phyloP scores from a whole-genome alignment of 2,113 vertebrate genomes.

The Willisornis vidua region DNA sequence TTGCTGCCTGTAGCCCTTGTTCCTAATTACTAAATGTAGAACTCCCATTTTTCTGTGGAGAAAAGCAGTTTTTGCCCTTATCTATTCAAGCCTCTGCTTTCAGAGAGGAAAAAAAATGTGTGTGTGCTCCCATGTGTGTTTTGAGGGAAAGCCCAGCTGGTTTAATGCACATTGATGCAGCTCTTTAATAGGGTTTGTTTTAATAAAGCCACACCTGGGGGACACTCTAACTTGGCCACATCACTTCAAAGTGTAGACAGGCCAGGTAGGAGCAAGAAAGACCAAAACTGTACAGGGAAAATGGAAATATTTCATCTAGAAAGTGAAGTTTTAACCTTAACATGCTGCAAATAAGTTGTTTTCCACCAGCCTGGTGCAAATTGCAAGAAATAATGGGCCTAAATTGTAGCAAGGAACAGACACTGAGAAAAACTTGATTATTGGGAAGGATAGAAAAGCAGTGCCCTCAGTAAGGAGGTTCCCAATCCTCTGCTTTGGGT shows the following conservation, averaged over 20 bases:
- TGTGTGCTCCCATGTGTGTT: background rate
- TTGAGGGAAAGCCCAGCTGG: background rate
- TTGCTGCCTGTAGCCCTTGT: background rate
- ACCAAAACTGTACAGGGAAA: background rate
- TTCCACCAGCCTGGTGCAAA: background rate
- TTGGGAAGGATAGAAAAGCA: background rate
- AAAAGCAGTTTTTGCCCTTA: background rate
- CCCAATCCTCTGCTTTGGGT: background rate
- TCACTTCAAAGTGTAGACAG: background rate
- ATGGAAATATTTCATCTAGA: background rate
- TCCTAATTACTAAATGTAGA: background rate
- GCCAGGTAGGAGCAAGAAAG: background rate
- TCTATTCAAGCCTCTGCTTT: background rate
- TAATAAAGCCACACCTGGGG: background rate
- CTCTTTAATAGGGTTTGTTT: background rate
- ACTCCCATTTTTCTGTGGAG: accelerated
- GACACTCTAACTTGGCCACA: background rate
- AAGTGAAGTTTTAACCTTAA: background rate
- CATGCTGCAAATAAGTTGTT: background rate
- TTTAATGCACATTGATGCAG: background rate
- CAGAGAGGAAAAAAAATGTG: background rate
- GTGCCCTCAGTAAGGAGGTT: background rate
- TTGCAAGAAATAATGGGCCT: background rate
- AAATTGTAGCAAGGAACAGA: background rate
- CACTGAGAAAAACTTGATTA: background rate